Conservation (phyloP, 2,888 invertebrate genomes). For the Cylindroiulus punctatus region DNA sequence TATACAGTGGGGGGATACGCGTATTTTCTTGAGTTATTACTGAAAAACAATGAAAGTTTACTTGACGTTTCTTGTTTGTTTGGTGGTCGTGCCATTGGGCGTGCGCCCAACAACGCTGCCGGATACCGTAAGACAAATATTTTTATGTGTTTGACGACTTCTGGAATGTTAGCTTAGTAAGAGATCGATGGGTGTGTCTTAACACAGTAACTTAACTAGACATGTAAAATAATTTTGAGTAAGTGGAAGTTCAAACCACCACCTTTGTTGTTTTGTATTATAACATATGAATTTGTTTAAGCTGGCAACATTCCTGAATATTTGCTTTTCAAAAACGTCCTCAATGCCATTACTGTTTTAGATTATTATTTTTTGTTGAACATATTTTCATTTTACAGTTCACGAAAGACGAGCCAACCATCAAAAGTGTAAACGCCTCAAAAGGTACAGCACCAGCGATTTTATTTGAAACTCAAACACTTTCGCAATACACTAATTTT, state of each 20-base stretch:
- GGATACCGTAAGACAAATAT: constrained; percentile 1
- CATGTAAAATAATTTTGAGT: no score
- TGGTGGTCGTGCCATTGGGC: not conserved
- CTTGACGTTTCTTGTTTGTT: not conserved
- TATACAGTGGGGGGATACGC: not conserved
- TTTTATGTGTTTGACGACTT: not conserved
- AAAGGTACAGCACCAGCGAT: not conserved
- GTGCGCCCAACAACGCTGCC: not conserved
- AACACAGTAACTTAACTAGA: no score
- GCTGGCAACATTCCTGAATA: not conserved
- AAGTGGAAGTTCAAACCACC: not conserved
- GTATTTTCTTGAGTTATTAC: not conserved
- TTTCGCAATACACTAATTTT: not conserved
- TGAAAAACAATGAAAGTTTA: not conserved
- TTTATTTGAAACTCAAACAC: not conserved
- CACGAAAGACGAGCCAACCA: not conserved
- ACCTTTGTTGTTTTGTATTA: not conserved
- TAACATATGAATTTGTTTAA: not conserved
- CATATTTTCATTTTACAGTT: not conserved
- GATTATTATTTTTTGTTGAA: not conserved
- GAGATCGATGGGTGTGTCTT: not conserved
- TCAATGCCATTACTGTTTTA: not conserved
- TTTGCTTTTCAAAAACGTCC: not conserved
- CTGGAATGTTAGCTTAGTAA: constrained; percentile 11
- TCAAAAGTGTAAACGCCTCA: not conserved